Conservation (phyloP, 37 sponge, comb jelly and placozoan genomes). For the Cliona cf. orientalis region DNA sequence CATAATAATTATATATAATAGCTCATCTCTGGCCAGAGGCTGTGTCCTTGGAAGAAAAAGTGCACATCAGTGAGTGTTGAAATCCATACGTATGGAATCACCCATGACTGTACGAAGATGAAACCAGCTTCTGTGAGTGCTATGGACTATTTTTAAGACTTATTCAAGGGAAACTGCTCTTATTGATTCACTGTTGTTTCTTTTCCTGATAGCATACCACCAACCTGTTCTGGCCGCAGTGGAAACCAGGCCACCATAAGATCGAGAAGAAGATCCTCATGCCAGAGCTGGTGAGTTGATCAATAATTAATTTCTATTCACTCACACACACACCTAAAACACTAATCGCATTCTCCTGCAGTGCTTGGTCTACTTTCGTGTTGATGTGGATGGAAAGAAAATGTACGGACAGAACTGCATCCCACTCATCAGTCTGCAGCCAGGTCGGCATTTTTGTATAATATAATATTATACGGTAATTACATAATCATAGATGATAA, state of each 20-base stretch:
- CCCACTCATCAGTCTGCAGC: conserved; percentile 49
- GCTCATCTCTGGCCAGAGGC: conserved; percentile 71
- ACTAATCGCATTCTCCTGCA: no score
- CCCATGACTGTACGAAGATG: conserved; percentile 29
- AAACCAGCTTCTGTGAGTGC: conserved; percentile 25
- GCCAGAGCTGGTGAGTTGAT: conserved; percentile 66
- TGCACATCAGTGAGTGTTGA: conserved; percentile 37
- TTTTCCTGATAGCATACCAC: not conserved
- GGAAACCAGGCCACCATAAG: conserved; percentile 14
- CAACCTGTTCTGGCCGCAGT: conserved; percentile 44
- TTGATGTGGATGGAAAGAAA: conserved; percentile 32
- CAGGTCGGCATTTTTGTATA: conserved; percentile 39
- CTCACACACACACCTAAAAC: no score
- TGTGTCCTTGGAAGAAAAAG: conserved; percentile 46
- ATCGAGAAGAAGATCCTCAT: conserved; percentile 40
- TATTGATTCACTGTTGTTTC: not conserved
- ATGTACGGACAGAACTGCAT: conserved; percentile 77
- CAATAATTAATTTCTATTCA: no score
- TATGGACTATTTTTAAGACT: not conserved
- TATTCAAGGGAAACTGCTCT: not conserved
- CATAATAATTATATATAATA: no score
- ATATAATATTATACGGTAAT: no score
- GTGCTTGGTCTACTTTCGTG: conserved; percentile 69
- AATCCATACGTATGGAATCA: conserved; percentile 56
- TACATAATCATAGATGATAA: no score